Evolutionary conservation across 2,113 vertebrate genomes (phyloP), one percentile per base, ranked within the genome.

Genomic region (Tyrannus savana): DNA sequence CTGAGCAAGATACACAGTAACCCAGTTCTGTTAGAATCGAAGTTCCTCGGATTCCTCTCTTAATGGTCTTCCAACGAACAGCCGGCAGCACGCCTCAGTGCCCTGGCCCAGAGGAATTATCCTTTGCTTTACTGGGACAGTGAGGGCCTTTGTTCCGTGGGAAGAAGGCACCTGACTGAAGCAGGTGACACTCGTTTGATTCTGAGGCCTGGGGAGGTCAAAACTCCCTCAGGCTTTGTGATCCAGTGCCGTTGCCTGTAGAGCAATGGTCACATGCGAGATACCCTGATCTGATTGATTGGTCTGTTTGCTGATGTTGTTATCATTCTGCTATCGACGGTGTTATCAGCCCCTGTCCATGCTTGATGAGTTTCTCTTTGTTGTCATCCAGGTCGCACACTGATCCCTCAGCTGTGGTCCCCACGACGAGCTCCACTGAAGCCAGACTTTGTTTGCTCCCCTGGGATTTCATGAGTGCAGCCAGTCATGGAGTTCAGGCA

Each of bases 261-360:
- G 27, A 50, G 72, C 24, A 58, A 7, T 1, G 15, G 24, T 47
- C 6, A 0, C 39, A 41, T 35, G 56, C 7, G 1, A 25, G 55
- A 35, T 3, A 37, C 7, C 68, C n/a, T 15, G 59, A n/a, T 27
- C 9, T 1, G 0, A 14, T 5, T 24, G 67, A 4, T 3, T 10
- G 19, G 35, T 35, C 91, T 72, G 66, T 7, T 75, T 84, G n/a
- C 82, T 84, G 27, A 25, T 9, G 46, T 8, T 55, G 21, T 66
- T 81, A 35, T 37, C 47, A 2, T 41, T 41, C 9, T 17, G 23
- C 53, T 55, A 49, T 41, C 60, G 10, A 1, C 7, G 60, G 13
- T 23, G 21, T 41, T 41, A 87, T 87, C 93, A 87, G 46, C 16
- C 17, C 37, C 37, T 47, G 88, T 67, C 74, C 66, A 67, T 19